Percentiles rank a stretch among this genome's conserved stretches.
Evolutionary conservation across 2,888 invertebrate genomes (phyloP).

Genomic region (Leptinotarsa rubiginosa): DNA sequence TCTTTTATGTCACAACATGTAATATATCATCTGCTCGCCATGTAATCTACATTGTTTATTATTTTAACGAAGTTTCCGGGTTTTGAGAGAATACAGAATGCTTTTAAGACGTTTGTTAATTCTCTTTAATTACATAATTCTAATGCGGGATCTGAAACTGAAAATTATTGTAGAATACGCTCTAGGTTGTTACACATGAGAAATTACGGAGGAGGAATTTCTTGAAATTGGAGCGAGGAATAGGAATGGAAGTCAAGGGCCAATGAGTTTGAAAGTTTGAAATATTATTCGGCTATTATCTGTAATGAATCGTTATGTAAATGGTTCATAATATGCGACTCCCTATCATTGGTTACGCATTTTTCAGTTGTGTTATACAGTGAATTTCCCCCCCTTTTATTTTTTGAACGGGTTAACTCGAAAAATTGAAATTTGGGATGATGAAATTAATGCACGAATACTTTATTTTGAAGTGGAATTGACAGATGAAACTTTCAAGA

Average conservation of each 20-base stretch:
- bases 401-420: too few relatives aligned
- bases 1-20: slow-evolving; percentile 30
- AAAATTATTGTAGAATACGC: slow-evolving; percentile 13
- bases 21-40: slow-evolving; percentile 34
- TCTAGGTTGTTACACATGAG: neutral
- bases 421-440: too few relatives aligned
- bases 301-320: neutral
- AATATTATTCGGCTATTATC: neutral
- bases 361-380: too few relatives aligned
- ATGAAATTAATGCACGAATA: too few relatives aligned
- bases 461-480: too few relatives aligned
- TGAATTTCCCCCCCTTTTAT: too few relatives aligned
- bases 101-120: slow-evolving; percentile 11
- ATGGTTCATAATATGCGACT: neutral
- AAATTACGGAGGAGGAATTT: neutral
- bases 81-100: slow-evolving; percentile 21
- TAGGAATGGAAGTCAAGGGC: slow-evolving; percentile 2
- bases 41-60: slow-evolving; percentile 36
- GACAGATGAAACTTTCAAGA: too few relatives aligned
- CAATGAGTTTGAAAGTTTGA: neutral
- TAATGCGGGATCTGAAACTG: neutral
- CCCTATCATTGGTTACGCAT: neutral
- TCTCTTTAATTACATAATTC: slow-evolving; percentile 1
- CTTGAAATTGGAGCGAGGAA: neutral
- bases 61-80: slow-evolving; percentile 32